Percentiles rank a stretch among this genome's conserved stretches.
Evolutionary conservation across 2,113 vertebrate genomes (phyloP).

Genomic region (Centrocercus urophasianus): DNA sequence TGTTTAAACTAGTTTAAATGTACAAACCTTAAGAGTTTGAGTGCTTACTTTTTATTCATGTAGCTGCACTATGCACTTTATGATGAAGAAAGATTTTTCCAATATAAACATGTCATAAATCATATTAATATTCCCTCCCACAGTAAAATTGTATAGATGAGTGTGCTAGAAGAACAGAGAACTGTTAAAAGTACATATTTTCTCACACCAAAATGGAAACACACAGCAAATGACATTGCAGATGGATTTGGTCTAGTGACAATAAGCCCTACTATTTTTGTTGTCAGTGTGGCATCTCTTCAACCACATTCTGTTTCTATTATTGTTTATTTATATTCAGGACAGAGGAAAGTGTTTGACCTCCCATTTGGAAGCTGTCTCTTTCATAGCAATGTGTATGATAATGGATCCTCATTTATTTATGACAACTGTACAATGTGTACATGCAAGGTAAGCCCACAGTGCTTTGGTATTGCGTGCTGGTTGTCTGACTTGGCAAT

Average conservation of each 20-base stretch:
- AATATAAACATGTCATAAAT: conserved; percentile 37
- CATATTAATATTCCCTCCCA: conserved; percentile 38
- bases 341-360: conserved; percentile 98
- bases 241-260: conserved; percentile 36
- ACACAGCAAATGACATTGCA: conserved; percentile 5
- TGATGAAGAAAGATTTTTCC: conserved; percentile 37
- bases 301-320: conserved; percentile 37
- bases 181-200: background rate
- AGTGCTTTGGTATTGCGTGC: background rate
- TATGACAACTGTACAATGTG: conserved; percentile 94
- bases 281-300: conserved; percentile 3
- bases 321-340: conserved; percentile 75
- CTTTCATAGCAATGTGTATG: conserved; percentile 94
- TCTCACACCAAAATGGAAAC: conserved; percentile 34
- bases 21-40: background rate
- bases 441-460: conserved; percentile 85
- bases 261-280: conserved; percentile 44
- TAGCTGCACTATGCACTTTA: background rate
- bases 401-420: conserved; percentile 88
- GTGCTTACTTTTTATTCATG: conserved; percentile 38
- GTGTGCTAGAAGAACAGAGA: conserved; percentile 2
- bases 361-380: conserved; percentile 93
- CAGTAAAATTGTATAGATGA: background rate
- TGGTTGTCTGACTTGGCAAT: background rate
- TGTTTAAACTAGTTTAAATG: conserved; percentile 35